phyloP scores from a whole-genome alignment of 2,888 invertebrate genomes.

The Zygothrica quintamaculata region DNA sequence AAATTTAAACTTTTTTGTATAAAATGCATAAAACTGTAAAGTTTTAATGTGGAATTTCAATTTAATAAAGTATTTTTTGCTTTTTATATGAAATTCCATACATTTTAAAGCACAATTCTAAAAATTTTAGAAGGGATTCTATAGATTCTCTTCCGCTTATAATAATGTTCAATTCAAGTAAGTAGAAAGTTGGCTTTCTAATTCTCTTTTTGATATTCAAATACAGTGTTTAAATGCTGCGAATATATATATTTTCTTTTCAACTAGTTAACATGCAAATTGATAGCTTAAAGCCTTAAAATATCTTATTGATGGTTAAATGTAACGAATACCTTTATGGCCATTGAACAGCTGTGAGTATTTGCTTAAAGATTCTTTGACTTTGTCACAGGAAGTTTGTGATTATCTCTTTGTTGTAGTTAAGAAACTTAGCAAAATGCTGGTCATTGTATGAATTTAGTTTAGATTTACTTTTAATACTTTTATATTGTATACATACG shows the following conservation, averaged over 20 bases:
- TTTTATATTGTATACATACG: conserved; percentile 15
- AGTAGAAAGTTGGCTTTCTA: too few species aligned
- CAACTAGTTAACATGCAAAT: conserved; percentile 75
- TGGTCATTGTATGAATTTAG: conserved; percentile 39
- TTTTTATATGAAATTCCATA: too few species aligned
- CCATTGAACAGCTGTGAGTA: conserved; percentile 46
- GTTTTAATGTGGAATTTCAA: too few species aligned
- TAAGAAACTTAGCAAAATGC: conserved; percentile 39
- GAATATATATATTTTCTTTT: too few species aligned
- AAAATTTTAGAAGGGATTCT: too few species aligned
- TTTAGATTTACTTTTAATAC: conserved; percentile 33
- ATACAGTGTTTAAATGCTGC: conserved; percentile 46
- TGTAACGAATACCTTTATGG: conserved; percentile 48
- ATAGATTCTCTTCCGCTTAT: too few species aligned
- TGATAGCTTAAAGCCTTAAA: conserved; percentile 49
- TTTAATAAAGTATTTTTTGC: too few species aligned
- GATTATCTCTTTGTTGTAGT: conserved; percentile 28
- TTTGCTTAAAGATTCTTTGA: conserved; percentile 22
- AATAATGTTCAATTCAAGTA: too few species aligned
- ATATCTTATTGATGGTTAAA: conserved; percentile 31
- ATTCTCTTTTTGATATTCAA: conserved; percentile 20
- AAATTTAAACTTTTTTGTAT: too few species aligned
- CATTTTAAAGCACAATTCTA: too few species aligned
- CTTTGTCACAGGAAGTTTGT: conserved; percentile 49
- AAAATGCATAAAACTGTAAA: too few species aligned